Evolutionary conservation across 2,888 invertebrate genomes (phyloP).

Genomic region (Flexamia atlantica): DNA sequence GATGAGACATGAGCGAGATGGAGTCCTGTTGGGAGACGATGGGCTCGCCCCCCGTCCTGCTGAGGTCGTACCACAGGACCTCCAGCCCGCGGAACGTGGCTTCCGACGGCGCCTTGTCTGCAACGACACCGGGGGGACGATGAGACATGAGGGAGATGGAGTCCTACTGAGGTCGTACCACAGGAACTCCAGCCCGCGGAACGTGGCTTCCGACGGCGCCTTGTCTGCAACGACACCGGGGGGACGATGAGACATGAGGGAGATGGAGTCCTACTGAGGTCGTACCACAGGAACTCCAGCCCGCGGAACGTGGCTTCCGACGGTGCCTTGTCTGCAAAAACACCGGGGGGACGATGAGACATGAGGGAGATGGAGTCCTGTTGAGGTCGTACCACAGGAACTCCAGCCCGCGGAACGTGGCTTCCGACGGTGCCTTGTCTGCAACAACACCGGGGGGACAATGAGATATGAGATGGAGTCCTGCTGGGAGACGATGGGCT

Average conservation of each 20-base stretch:
- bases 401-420: too few relatives aligned
- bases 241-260: constrained; percentile 93
- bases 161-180: too few relatives aligned
- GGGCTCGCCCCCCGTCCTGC: constrained; percentile 90
- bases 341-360: not conserved
- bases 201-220: too few relatives aligned
- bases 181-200: too few relatives aligned
- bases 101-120: constrained; percentile 96
- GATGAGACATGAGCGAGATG: constrained; percentile 92
- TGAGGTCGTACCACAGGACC: constrained; percentile 94
- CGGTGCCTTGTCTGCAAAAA: constrained; percentile 90
- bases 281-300: constrained; percentile 94
- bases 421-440: too few relatives aligned
- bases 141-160: too few relatives aligned
- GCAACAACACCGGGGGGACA: too few relatives aligned
- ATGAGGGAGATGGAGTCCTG: too few relatives aligned
- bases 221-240: too few relatives aligned
- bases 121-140: constrained; percentile 71
- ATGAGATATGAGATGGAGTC: constrained; percentile 95
- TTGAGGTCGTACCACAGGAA: too few relatives aligned
- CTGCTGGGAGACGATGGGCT: constrained; percentile 93
- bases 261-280: constrained; percentile 94
- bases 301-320: constrained; percentile 96
- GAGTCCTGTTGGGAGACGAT: constrained; percentile 95
- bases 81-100: constrained; percentile 95